These are phyloP conservation scores for Anthoscopus minutus DNA, from an alignment of 2,113 vertebrate genomes.

Conservation along the genomic window DNA sequence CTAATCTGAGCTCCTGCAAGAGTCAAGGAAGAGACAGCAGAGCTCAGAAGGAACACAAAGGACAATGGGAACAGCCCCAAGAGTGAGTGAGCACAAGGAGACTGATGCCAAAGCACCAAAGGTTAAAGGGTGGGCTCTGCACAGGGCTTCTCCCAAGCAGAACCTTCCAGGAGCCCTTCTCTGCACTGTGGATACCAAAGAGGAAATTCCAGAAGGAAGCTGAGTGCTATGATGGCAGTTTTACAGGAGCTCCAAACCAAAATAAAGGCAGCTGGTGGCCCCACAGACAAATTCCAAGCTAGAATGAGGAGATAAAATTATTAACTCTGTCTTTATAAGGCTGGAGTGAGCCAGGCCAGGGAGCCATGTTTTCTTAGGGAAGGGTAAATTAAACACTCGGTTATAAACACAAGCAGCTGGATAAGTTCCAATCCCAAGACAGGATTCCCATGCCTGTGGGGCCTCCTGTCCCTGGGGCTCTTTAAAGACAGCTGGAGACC, in stretches of 20 bases:
- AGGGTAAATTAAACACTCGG: not conserved
- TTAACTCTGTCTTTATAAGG: not conserved
- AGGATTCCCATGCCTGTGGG: not conserved
- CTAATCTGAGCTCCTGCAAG: not conserved
- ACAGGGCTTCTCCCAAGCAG: not conserved
- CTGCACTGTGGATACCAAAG: not conserved
- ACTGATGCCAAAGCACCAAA: not conserved
- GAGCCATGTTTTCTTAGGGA: accelerated
- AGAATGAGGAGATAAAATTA: not conserved
- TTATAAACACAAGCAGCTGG: not conserved
- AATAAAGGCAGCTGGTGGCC: not conserved
- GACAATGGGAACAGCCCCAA: not conserved
- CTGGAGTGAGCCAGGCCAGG: not conserved
- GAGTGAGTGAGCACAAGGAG: not conserved
- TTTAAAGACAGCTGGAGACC: not conserved
- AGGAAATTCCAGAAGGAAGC: not conserved
- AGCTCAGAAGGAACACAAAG: not conserved
- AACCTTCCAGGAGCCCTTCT: not conserved
- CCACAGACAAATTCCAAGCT: not conserved
- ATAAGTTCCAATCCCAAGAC: not conserved
- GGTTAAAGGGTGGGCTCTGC: not conserved
- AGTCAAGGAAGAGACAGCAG: not conserved
- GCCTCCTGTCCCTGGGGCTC: not conserved
- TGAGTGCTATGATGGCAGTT: not conserved
- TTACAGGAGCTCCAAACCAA: not conserved